A percentile compares a stretch with the other conserved stretches of the same genome.
Evolutionary conservation across 2,797 vertebrate species (phyloP).

Genomic region (Crocodylus rhombifer): DNA sequence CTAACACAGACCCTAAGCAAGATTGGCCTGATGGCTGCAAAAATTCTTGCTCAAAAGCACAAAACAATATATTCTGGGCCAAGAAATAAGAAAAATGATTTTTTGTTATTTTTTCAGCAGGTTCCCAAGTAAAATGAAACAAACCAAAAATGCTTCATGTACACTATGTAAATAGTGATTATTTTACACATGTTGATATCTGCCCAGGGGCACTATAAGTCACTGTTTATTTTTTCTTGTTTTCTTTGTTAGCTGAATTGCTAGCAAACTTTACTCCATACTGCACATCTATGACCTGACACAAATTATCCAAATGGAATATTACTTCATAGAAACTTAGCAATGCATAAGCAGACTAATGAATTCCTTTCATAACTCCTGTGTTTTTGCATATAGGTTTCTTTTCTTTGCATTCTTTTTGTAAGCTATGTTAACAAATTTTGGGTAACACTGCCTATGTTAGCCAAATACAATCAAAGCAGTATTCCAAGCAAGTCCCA

Average conservation of each 20-base stretch:
- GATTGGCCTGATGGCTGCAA: background rate
- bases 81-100: background rate
- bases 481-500: background rate
- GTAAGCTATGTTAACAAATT: background rate
- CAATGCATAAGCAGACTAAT: background rate
- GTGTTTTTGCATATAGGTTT: background rate
- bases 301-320: background rate
- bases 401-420: background rate
- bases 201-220: constrained; percentile 5
- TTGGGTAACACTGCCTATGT: background rate
- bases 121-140: background rate
- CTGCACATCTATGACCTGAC: background rate
- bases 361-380: background rate
- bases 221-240: constrained; percentile 42
- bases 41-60: background rate
- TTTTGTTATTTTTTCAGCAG: background rate
- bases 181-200: constrained; percentile 24
- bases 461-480: background rate
- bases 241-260: background rate
- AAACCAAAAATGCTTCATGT: background rate
- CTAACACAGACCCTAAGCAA: background rate
- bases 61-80: background rate
- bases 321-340: background rate
- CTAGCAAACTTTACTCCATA: background rate
- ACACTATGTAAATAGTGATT: background rate